Percentiles rank a stretch among this genome's conserved stretches.
phyloP scores from a whole-genome alignment of 2,888 invertebrate genomes.

The Fragum sueziense region DNA sequence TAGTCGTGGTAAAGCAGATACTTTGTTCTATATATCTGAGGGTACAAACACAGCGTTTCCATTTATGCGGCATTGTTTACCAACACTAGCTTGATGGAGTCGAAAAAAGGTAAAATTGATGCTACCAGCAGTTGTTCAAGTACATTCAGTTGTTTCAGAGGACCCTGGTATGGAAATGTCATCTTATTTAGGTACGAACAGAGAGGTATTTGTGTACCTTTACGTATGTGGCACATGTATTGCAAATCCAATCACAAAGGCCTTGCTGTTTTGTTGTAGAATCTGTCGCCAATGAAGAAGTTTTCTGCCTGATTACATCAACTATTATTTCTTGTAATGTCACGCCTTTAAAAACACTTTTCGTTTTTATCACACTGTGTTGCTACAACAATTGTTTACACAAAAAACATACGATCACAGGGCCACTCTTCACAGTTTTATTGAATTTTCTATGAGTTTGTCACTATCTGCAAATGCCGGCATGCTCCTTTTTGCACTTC shows the following conservation, averaged over 20 bases:
- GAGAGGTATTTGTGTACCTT: slow-evolving; percentile 2
- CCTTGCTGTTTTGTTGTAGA: not conserved
- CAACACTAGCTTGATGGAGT: slow-evolving; percentile 46
- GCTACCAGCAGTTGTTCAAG: slow-evolving; percentile 17
- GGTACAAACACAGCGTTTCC: slow-evolving; percentile 58
- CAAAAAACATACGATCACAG: slow-evolving; percentile 37
- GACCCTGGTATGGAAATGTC: slow-evolving; percentile 17
- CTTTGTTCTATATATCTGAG: slow-evolving; percentile 45
- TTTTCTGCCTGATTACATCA: slow-evolving; percentile 17
- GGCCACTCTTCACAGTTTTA: slow-evolving; percentile 33
- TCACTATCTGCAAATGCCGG: slow-evolving; percentile 1
- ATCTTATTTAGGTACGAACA: slow-evolving; percentile 16
- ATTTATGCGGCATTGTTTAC: slow-evolving; percentile 39
- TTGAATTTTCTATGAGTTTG: slow-evolving; percentile 24
- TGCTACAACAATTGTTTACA: slow-evolving; percentile 46
- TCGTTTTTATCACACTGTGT: slow-evolving; percentile 21
- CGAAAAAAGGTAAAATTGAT: slow-evolving; percentile 13
- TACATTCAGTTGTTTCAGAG: slow-evolving; percentile 14
- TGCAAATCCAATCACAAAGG: slow-evolving; percentile 9
- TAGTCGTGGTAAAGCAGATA: slow-evolving; percentile 13
- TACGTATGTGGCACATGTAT: slow-evolving; percentile 12
- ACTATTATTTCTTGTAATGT: slow-evolving; percentile 11
- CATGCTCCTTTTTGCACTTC: not conserved
- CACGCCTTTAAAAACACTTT: not conserved
- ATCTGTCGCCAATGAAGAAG: not conserved